Evolutionary conservation across 2,888 invertebrate species (phyloP).

Genomic region (Phlogophora meticulosa): DNA sequence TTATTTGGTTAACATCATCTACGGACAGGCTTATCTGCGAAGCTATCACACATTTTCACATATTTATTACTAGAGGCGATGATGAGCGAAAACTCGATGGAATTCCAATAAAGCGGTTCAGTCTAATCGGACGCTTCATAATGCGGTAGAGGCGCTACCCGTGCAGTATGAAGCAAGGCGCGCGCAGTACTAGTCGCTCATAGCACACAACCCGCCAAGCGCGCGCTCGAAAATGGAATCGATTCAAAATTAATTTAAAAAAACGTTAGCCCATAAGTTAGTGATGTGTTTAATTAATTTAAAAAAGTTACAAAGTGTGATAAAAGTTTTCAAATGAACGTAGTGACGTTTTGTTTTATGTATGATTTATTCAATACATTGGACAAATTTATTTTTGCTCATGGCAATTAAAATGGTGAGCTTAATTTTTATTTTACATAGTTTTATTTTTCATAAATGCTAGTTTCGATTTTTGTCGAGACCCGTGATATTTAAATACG

Average conservation of each 20-base stretch:
- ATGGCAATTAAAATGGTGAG: constrained; percentile 90
- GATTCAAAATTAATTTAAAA: constrained; percentile 48
- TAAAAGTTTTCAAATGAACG: constrained; percentile 84
- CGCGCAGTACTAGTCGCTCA: constrained; percentile 76
- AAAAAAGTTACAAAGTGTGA: constrained; percentile 73
- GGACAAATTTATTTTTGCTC: constrained; percentile 89
- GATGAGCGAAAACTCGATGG: constrained; percentile 75
- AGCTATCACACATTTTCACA: constrained; percentile 52
- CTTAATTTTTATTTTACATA: constrained; percentile 64
- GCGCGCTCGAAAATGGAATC: constrained; percentile 71
- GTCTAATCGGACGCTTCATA: constrained; percentile 65
- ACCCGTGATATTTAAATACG: constrained; percentile 38
- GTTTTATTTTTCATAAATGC: constrained; percentile 18
- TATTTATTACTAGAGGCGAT: constrained; percentile 59
- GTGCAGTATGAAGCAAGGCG: constrained; percentile 78
- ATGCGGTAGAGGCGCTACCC: constrained; percentile 54
- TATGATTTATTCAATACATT: constrained; percentile 90
- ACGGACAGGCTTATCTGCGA: constrained; percentile 45
- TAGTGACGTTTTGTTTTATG: constrained; percentile 87
- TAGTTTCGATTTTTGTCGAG: not conserved
- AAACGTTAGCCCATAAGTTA: constrained; percentile 50
- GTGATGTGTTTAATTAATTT: constrained; percentile 61
- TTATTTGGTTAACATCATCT: constrained; percentile 47
- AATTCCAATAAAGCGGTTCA: constrained; percentile 73
- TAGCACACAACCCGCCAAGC: constrained; percentile 62